Base-by-base conservation (phyloP, 1,140 invertebrate genomes). In the Sitophilus oryzae region DNA sequence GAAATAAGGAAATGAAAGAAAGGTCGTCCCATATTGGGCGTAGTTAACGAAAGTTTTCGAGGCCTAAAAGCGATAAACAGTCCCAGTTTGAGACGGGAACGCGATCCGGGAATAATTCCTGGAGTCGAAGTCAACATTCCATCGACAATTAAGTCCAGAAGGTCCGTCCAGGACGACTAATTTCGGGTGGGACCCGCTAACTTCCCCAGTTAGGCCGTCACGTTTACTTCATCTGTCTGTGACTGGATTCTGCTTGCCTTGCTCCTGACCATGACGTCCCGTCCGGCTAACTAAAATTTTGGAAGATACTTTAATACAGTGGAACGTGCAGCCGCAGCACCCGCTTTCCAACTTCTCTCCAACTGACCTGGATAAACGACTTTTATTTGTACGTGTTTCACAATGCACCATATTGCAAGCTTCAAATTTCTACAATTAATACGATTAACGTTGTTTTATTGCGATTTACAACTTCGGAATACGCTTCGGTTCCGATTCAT, bases 221-320 rank as follows among this genome's bases (percentile, higher is more conserved):
- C 55, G 55, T 57, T 57, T 52, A 51, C 48, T 57, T 57, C 55
- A 57, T 57, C 55, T 57, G 55, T 57, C 55, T 57, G 55, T 57
- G 55, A 57, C 55, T 57, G 47, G 48, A 51, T 57, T 57, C 48
- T 57, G 55, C 55, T 57, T 57, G 47, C 55, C 22, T 57, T 57
- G 48, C 55, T 52, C 30, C 54, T 56, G 54, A 25, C 55, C 48
- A 46, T 52, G 55, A 57, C 55, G 43, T 56, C 49, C 38, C 21
- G 34, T 46, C 55, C 34, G 48, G 51, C 55, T 38, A 57, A 57
- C 55, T 57, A 51, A 45, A 57, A 52, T 57, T 57, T 57, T 52
- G 41, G 54, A 57, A 57, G 51, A 57, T 57, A 57, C 55, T 57
- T 57, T 57, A 57, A 57, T 57, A 57, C 55, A 51, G 41, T 51